phyloP scores from a whole-genome alignment of 1,140 invertebrate species.

The Cryptotermes secundus region DNA sequence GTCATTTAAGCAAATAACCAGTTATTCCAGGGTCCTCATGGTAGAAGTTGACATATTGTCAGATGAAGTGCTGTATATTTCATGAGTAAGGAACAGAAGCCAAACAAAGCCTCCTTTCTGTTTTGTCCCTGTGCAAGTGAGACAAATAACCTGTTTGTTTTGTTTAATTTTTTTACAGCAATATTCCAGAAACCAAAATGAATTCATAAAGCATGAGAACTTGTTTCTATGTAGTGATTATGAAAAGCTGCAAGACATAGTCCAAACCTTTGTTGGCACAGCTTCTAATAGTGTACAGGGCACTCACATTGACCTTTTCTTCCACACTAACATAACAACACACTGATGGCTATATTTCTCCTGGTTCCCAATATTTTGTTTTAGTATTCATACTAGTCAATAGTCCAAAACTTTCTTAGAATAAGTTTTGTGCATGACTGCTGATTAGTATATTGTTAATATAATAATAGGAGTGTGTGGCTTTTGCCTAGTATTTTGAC shows the following conservation, averaged over 20 bases:
- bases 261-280: neutral
- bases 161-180: neutral
- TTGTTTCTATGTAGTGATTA: neutral
- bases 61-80: neutral
- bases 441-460: neutral
- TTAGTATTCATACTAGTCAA: neutral
- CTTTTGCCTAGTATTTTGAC: neutral
- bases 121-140: neutral
- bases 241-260: neutral
- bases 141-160: neutral
- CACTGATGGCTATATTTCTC: no score
- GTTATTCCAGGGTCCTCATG: neutral
- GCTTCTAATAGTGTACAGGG: neutral
- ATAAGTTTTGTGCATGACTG: constrained; percentile 3
- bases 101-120: neutral
- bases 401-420: neutral
- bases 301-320: neutral
- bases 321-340: neutral
- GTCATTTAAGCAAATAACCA: neutral
- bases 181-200: neutral
- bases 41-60: neutral
- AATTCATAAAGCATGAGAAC: no score
- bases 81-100: neutral
- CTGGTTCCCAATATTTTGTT: no score
- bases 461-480: neutral